Evolutionary conservation across 2,113 vertebrate species (phyloP).

Genomic region (Sorex fumeus): DNA sequence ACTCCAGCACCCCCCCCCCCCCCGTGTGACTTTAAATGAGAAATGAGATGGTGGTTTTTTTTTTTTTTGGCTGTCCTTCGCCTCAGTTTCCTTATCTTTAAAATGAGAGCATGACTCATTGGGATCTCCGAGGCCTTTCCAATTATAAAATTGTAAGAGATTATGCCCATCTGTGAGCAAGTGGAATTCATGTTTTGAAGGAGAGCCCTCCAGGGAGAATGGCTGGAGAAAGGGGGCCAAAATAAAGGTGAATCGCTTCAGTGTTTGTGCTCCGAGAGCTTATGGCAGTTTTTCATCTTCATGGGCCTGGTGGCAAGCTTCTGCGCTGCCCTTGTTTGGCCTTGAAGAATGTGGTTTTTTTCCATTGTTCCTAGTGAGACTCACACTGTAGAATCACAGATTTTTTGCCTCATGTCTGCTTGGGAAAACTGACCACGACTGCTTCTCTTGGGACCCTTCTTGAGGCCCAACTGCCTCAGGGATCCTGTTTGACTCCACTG

Average conservation of each 20-base stretch:
- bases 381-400: neutral
- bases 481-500: neutral
- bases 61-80: neutral
- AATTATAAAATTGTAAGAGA: neutral
- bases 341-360: conserved; percentile 11
- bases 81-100: conserved; percentile 40
- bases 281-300: neutral
- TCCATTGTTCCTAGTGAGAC: conserved; percentile 54
- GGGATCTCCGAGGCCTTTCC: conserved; percentile 36
- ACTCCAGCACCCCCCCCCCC: neutral
- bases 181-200: neutral
- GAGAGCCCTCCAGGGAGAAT: neutral
- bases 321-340: conserved; percentile 48
- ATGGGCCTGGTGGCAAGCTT: neutral
- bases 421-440: neutral
- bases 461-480: neutral
- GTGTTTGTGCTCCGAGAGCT: neutral
- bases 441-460: conserved; percentile 22
- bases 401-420: neutral
- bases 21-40: neutral
- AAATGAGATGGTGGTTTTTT: too few species aligned
- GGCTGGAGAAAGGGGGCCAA: neutral
- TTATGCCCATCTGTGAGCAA: neutral
- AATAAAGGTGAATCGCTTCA: neutral
- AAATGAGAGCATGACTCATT: neutral